Conservation (phyloP, 2,888 invertebrate species). For the Actias luna region DNA sequence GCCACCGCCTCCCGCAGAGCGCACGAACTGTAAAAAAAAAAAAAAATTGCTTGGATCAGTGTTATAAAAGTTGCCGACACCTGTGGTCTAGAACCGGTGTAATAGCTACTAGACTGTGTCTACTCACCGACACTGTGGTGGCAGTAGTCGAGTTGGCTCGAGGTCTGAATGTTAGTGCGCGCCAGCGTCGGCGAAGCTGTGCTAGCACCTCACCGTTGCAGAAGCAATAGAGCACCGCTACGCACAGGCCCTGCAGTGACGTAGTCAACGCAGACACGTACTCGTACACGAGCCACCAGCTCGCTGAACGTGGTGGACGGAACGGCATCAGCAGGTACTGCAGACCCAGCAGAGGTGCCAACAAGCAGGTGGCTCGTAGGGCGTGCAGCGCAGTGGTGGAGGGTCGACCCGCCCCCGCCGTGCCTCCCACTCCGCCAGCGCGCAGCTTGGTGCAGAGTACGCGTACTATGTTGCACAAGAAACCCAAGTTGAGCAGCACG, state of each 20-base stretch:
- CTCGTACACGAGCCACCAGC: constrained; percentile 91
- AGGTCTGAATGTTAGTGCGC: constrained; percentile 90
- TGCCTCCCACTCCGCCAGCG: constrained; percentile 83
- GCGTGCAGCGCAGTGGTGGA: constrained; percentile 89
- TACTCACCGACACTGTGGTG: constrained; percentile 93
- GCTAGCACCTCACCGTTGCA: constrained; percentile 97
- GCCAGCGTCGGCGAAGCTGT: constrained; percentile 92
- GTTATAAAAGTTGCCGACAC: too few species aligned
- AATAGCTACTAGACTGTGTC: constrained; percentile 24
- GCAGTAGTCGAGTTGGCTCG: constrained; percentile 92
- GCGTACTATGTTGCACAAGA: constrained; percentile 94
- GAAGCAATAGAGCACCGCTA: constrained; percentile 95
- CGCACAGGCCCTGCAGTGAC: constrained; percentile 95
- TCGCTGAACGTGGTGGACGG: constrained; percentile 85
- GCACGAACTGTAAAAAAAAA: constrained; percentile 86
- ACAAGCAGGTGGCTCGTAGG: constrained; percentile 91
- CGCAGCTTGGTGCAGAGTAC: constrained; percentile 92
- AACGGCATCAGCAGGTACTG: constrained; percentile 95
- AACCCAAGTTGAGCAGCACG: constrained; percentile 90
- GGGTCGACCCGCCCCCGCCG: constrained; percentile 81
- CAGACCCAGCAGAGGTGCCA: constrained; percentile 94
- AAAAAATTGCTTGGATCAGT: constrained; percentile 27
- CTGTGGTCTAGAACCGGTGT: too few species aligned
- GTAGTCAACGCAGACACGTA: constrained; percentile 92
- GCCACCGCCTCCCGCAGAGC: constrained; percentile 85